Conservation (phyloP, 2,888 invertebrate species). For the Eulithis testata region DNA sequence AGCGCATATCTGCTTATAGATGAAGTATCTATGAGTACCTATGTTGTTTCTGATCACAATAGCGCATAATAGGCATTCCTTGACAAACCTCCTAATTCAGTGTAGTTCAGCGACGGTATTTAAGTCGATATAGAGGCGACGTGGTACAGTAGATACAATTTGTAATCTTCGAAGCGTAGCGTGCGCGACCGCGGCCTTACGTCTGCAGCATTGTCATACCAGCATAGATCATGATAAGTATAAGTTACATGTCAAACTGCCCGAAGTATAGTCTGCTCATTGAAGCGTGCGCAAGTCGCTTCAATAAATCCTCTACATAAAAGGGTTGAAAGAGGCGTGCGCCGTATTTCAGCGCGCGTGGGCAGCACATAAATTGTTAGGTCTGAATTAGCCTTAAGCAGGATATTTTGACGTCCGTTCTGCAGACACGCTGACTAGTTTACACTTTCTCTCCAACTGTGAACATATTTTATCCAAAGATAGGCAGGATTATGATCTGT, state of each 20-base stretch:
- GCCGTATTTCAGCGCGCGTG: slow-evolving; percentile 76
- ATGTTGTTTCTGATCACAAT: slow-evolving; percentile 27
- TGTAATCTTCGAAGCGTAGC: slow-evolving; percentile 59
- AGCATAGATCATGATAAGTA: slow-evolving; percentile 68
- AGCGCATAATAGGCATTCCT: slow-evolving; percentile 17
- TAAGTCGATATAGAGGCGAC: slow-evolving; percentile 2
- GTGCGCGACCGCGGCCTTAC: slow-evolving; percentile 50
- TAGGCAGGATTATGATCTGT: slow-evolving; percentile 40
- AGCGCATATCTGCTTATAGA: slow-evolving; percentile 29
- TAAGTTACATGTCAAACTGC: slow-evolving; percentile 66
- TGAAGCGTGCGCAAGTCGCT: slow-evolving; percentile 68
- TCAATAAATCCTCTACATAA: slow-evolving; percentile 78
- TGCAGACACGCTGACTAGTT: slow-evolving; percentile 65
- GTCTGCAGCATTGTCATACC: slow-evolving; percentile 57
- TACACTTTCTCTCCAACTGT: slow-evolving; percentile 56
- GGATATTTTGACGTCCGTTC: slow-evolving; percentile 73
- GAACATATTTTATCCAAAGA: slow-evolving; percentile 47
- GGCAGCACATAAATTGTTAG: slow-evolving; percentile 76
- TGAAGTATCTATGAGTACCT: slow-evolving; percentile 21
- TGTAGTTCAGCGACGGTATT: slow-evolving; percentile 5
- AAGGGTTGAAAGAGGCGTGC: slow-evolving; percentile 76
- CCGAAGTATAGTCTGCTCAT: slow-evolving; percentile 63
- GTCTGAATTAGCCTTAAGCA: slow-evolving; percentile 75
- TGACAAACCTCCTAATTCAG: slow-evolving; percentile 20
- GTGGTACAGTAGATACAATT: slow-evolving; percentile 44